Base-by-base conservation (phyloP, 2,888 invertebrate species). In the Thymelicus sylvestris region DNA sequence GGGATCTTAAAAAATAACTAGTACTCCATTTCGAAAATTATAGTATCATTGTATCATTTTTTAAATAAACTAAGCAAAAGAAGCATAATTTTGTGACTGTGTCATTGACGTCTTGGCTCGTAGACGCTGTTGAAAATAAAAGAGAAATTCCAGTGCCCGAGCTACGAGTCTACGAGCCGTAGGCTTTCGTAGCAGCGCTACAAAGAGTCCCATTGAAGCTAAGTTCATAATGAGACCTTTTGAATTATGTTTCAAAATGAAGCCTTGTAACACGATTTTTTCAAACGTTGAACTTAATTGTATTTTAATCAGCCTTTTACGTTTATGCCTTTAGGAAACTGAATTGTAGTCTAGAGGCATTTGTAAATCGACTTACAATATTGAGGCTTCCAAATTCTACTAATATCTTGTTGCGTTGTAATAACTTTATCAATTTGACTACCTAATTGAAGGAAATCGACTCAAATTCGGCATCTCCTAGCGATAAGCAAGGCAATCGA, bases 41-140 rank as follows among this genome's bases (percentile, higher is more conserved):
- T 1, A 19, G 0, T 19, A 19, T 19, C 2, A 19, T 31, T 31
- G 31, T 31, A 31, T 31, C 0, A 7, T 41, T 41, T 41, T 41
- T 8, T 41, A 7, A 41, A 41, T 41, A 41, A 8, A 41, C 41
- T 39, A 7, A 39, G 41, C 41, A 7, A 8, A 10, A 48, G 15
- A 38, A 66, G 15, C 67, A 13, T 57, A 66, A 55, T 57, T 66
- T 41, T 24, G 66, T 47, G 7, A 15, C 19, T 12, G 47, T 66
- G 41, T 31, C 66, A 66, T 66, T 66, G 66, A 38, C 66, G 47
- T 59, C 59, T 59, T n/a, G n/a, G 47, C 47, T 57, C 59, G 67
- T 57, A 57, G 57, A n/a, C 52, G 24, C 57, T 59, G 47, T 67
- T 67, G 66, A 60, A 67, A 67, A 12, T 67, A 60, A 67, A 67